Percentiles rank a stretch among this genome's conserved stretches.
Conservation (phyloP, 2,797 vertebrate species). For the Takifugu ocellatus region DNA sequence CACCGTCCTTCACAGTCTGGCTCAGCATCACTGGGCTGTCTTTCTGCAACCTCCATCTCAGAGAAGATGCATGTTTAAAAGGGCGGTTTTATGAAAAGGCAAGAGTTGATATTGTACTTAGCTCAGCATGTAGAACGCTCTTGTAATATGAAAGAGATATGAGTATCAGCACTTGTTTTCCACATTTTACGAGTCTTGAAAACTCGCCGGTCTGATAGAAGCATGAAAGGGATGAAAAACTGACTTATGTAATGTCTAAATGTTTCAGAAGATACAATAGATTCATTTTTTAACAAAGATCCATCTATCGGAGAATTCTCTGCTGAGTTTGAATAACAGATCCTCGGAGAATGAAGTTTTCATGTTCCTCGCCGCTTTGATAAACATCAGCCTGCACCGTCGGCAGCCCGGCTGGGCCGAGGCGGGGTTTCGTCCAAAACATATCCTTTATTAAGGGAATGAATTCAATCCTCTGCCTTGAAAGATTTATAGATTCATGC, state of each 20-base stretch:
- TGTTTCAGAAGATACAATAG: constrained; percentile 66
- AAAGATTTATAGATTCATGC: constrained; percentile 93
- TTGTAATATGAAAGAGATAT: constrained; percentile 25
- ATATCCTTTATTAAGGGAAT: constrained; percentile 70
- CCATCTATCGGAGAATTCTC: constrained; percentile 47
- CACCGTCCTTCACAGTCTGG: constrained; percentile 71
- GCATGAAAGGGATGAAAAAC: too few species aligned
- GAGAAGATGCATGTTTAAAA: constrained; percentile 11
- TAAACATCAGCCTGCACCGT: constrained; percentile 71
- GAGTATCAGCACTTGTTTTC: constrained; percentile 22
- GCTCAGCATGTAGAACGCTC: constrained; percentile 13
- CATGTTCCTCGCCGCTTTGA: constrained; percentile 75
- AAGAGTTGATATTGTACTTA: neutral
- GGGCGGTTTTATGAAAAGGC: too few species aligned
- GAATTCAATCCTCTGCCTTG: constrained; percentile 75
- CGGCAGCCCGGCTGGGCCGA: constrained; percentile 57
- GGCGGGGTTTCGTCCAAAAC: constrained; percentile 72
- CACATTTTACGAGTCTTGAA: constrained; percentile 27
- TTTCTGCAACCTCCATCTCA: constrained; percentile 27
- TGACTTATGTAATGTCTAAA: constrained; percentile 41
- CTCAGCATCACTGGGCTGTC: constrained; percentile 48
- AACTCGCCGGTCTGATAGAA: neutral
- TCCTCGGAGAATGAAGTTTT: constrained; percentile 72
- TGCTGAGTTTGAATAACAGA: constrained; percentile 70
- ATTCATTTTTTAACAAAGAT: constrained; percentile 62